phyloP scores from a whole-genome alignment of 2,797 vertebrate genomes.

The Holocentrus rufus region DNA sequence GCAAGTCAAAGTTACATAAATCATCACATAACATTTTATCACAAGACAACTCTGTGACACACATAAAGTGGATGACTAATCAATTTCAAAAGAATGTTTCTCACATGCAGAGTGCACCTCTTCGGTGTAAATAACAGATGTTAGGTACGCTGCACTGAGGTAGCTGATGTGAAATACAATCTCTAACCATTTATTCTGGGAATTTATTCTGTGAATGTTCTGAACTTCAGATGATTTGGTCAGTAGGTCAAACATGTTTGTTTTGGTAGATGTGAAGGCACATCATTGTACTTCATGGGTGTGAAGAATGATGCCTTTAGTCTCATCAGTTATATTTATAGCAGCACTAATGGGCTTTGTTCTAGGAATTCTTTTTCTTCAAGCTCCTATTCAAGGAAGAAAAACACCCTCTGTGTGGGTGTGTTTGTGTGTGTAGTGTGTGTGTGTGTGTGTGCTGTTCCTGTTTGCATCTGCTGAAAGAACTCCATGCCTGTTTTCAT shows the following conservation, averaged over 20 bases:
- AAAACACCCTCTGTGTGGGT: not conserved
- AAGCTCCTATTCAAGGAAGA: conserved; percentile 4
- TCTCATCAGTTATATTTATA: not conserved
- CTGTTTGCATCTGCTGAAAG: not conserved
- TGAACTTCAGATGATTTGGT: conserved; percentile 7
- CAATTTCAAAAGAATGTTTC: not conserved
- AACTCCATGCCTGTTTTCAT: not conserved
- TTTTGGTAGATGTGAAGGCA: conserved; percentile 5
- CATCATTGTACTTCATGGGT: not conserved
- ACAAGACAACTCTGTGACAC: not conserved
- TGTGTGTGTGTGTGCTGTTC: conserved; percentile 1
- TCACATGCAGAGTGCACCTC: not conserved
- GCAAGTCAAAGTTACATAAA: conserved; percentile 53
- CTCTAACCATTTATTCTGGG: not conserved
- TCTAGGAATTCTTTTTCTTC: not conserved
- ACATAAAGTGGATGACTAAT: conserved; percentile 5
- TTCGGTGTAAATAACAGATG: not conserved
- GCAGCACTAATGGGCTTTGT: not conserved
- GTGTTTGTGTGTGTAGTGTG: not conserved
- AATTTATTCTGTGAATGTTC: not conserved
- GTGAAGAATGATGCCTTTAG: conserved; percentile 33
- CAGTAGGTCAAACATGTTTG: conserved; percentile 14
- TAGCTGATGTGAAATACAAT: not conserved
- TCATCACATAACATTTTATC: conserved; percentile 22
- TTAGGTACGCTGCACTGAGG: not conserved